These are phyloP conservation scores for Drosophila hydei DNA, from an alignment of 1,140 invertebrate species.

Conservation along the genomic window DNA sequence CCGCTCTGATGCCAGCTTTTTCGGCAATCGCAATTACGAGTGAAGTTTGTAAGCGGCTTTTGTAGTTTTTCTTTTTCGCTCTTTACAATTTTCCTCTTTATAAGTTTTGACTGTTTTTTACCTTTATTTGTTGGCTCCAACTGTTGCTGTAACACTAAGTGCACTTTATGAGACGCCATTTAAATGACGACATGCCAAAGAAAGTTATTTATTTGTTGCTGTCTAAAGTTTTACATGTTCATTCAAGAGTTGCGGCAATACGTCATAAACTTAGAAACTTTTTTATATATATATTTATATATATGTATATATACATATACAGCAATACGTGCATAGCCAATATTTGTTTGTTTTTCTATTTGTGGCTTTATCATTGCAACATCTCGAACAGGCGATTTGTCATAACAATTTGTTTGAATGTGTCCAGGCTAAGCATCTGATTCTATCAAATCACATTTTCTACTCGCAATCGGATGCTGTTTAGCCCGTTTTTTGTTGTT, in stretches of 20 bases:
- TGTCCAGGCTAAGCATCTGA: too few species aligned
- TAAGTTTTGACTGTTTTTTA: neutral
- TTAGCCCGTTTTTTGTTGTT: neutral
- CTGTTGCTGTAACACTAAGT: constrained; percentile 36
- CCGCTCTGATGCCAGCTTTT: constrained; percentile 34
- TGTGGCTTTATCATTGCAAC: neutral
- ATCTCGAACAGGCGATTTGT: neutral
- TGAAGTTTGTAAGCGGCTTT: constrained; percentile 61
- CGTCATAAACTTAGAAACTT: constrained; percentile 20
- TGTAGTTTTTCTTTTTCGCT: constrained; percentile 50
- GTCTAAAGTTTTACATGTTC: constrained; percentile 14
- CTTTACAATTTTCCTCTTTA: constrained; percentile 5
- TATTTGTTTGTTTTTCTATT: too few species aligned
- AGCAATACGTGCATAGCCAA: too few species aligned
- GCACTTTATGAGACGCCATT: constrained; percentile 37
- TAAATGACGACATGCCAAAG: constrained; percentile 44
- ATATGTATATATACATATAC: too few species aligned
- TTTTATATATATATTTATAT: neutral
- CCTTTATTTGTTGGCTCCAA: neutral
- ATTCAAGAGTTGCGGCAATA: neutral
- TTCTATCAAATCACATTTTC: too few species aligned
- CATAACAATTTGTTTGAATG: neutral
- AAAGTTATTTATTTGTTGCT: constrained; percentile 34
- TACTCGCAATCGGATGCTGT: neutral
- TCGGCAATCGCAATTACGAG: constrained; percentile 71